Base-by-base conservation (phyloP, 2,797 vertebrate species). In the Chrosomus eos region DNA sequence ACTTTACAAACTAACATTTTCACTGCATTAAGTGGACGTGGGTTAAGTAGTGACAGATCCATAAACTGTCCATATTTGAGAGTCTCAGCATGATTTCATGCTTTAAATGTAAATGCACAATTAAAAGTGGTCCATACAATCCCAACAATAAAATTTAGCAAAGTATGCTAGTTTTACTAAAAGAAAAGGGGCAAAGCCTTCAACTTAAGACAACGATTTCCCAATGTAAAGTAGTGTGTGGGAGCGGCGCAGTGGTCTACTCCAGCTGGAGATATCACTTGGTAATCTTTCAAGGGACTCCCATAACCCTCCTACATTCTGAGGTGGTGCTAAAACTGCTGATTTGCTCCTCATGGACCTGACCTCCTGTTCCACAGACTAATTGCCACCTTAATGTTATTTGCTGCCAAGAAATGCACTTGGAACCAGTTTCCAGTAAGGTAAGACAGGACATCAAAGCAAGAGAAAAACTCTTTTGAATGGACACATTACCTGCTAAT, bases 301-400 rank as follows among this genome's bases (percentile, higher is more conserved):
- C 13, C 11, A 2, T 58, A n/a, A 45, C 33, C 23, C 23, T 83
- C 68, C 18, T 26, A 43, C 68, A 55, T 82, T 72, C 53, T 58
- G 80, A 77, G 26, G 67, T 66, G 38, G 79, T 28, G 8, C 33
- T 40, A 84, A 85, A 84, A 53, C 83, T 67, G 80, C 82, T 87
- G 87, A 86, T 66, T 70, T 28, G 78, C 71, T 67, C 31, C 36
- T 23, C 11, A n/a, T 74, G 33, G 67, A 84, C 73, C 67, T 80
- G 83, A 33, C 58, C 64, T 58, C 77, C 38, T 66, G 26, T 70
- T 68, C 64, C 28, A 78, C 40, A 75, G n/a, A 84, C 68, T 70
- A 85, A 90, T 55, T 66, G 60, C 73, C 33, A 64, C 55, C 74
- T 76, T 40, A 67, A 79, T 21, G n/a, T 11, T 60, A 38, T 76